Base-by-base conservation (phyloP, 2,113 vertebrate species). In the Otocyon megalotis region DNA sequence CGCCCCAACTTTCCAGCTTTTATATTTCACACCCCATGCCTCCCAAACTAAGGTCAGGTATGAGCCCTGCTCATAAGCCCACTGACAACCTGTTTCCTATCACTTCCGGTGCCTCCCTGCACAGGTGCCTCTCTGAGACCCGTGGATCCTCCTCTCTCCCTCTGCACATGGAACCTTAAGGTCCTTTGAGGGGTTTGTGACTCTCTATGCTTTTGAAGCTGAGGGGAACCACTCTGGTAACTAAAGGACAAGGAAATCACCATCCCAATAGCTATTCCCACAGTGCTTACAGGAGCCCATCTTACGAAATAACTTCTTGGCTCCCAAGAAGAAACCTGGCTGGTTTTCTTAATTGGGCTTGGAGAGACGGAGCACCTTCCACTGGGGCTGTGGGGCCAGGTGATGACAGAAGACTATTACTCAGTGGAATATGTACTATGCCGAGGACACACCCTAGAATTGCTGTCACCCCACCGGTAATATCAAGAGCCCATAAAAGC, bases 271-370 rank as follows among this genome's bases (percentile, higher is more conserved):
- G 93, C 97, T 85, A 63, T 98, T 98, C 98, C 98, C 98, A 98
- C 95, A 98, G 93, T 43, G 81, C 79, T 97, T 96, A 81, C 60
- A 95, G 93, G 89, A 95, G 88, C 60, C 15, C 90, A 10, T 76
- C 93, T 98, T 98, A 88, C 79, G 92, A 98, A 98, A 98, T 17
- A 0, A n/a, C 32, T 58, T 79, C 94, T 93, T 95, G 69, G 86
- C 88, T 98, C 96, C 80, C 37, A 14, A 62, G 54, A 94, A 98
- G 95, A 97, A 96, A 90, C 90, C 0, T 0, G 76, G 95, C 96
- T 84, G 97, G 98, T 97, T 94, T 96, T 97, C 97, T 96, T 98
- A 97, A 98, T 84, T 98, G 97, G 94, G 96, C 32, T 98, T 97
- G 98, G 97, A 90, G 14, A 83, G 95, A 93, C 90, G 2, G 87